Evolutionary conservation across 2,113 vertebrate genomes (phyloP).

Genomic region (Brevimyrus niger): DNA sequence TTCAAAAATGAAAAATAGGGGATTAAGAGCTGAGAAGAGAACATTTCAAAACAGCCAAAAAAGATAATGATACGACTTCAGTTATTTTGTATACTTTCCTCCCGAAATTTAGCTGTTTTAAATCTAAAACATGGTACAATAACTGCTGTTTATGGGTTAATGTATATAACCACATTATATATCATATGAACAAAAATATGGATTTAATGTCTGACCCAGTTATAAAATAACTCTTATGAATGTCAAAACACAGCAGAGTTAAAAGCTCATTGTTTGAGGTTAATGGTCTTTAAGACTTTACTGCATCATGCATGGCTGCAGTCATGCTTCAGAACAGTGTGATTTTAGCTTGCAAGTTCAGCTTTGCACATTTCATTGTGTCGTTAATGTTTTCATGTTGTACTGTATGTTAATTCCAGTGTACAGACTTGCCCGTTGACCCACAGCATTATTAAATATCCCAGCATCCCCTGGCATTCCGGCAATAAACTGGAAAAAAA

Average conservation of each 20-base stretch:
- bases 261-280: slow-evolving; percentile 66
- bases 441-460: slow-evolving; percentile 47
- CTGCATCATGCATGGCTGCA: slow-evolving; percentile 58
- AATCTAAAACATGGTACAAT: not conserved
- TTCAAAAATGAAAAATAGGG: slow-evolving; percentile 49
- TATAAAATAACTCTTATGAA: slow-evolving; percentile 44
- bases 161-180: not conserved
- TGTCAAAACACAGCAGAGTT: slow-evolving; percentile 57
- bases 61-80: slow-evolving; percentile 28
- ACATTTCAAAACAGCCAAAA: slow-evolving; percentile 37
- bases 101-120: not conserved
- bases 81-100: not conserved
- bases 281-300: slow-evolving; percentile 61
- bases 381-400: slow-evolving; percentile 62
- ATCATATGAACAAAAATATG: not conserved
- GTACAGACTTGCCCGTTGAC: slow-evolving; percentile 63
- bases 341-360: slow-evolving; percentile 52
- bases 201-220: slow-evolving; percentile 56
- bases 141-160: not conserved
- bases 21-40: slow-evolving; percentile 49
- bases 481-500: not conserved
- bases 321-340: slow-evolving; percentile 37
- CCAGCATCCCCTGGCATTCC: slow-evolving; percentile 19
- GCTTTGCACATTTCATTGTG: slow-evolving; percentile 56
- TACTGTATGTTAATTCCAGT: slow-evolving; percentile 70